These are phyloP conservation scores for Axis porcinus DNA, from an alignment of 2,113 vertebrate genomes.

Conservation along the genomic window DNA sequence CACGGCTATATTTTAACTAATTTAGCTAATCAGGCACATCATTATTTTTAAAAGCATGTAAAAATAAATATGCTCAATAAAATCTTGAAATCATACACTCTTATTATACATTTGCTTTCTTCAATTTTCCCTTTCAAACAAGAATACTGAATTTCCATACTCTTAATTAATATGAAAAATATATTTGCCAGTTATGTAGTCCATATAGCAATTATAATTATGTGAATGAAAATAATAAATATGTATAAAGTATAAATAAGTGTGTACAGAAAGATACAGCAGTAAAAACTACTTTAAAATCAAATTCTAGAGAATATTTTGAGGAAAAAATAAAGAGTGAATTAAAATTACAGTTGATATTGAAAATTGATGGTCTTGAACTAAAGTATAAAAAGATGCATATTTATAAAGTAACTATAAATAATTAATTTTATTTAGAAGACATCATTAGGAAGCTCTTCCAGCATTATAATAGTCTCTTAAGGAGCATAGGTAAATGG, in stretches of 20 bases:
- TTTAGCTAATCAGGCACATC: background rate
- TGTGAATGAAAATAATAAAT: slow-evolving; percentile 64
- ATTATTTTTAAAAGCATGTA: slow-evolving; percentile 38
- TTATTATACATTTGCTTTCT: slow-evolving; percentile 20
- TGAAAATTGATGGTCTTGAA: slow-evolving; percentile 58
- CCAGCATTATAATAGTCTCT: slow-evolving; percentile 45
- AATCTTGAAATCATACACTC: slow-evolving; percentile 22
- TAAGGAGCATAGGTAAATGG: slow-evolving; percentile 36
- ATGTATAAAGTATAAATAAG: slow-evolving; percentile 67
- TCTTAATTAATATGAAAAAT: slow-evolving; percentile 52
- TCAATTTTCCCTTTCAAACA: slow-evolving; percentile 58
- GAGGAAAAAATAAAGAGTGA: slow-evolving; percentile 42
- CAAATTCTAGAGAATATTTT: slow-evolving; percentile 53
- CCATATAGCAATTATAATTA: slow-evolving; percentile 66
- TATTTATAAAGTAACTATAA: slow-evolving; percentile 62
- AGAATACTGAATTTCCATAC: slow-evolving; percentile 39
- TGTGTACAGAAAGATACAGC: slow-evolving; percentile 41
- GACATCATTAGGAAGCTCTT: slow-evolving; percentile 58
- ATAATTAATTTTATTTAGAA: slow-evolving; percentile 71
- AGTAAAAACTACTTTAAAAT: slow-evolving; percentile 59
- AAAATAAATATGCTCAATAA: slow-evolving; percentile 33
- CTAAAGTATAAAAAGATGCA: slow-evolving; percentile 54
- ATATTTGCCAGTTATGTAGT: slow-evolving; percentile 45
- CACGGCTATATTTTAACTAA: slow-evolving; percentile 9
- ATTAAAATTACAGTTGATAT: slow-evolving; percentile 70